Evolutionary conservation across 2,113 vertebrate species (phyloP).

Genomic region (Salvator merianae): DNA sequence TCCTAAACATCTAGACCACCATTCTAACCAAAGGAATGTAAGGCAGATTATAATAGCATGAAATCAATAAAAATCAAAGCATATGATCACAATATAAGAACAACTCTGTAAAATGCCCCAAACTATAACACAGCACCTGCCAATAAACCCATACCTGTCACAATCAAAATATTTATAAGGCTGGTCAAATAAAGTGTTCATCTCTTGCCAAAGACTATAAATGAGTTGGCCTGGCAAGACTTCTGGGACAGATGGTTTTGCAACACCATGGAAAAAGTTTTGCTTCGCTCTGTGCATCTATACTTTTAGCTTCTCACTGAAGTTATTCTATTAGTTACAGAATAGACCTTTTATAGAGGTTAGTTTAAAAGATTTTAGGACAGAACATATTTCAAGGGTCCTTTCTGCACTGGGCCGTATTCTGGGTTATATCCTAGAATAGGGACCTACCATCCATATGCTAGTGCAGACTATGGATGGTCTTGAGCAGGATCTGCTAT

Average conservation of each 20-base stretch:
- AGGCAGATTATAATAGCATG: background rate
- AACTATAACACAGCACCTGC: background rate
- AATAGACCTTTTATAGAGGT: background rate
- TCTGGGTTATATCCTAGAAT: no score
- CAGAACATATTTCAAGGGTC: background rate
- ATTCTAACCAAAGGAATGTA: background rate
- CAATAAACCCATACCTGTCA: background rate
- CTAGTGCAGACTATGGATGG: no score
- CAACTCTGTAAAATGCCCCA: background rate
- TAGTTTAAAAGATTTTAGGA: background rate
- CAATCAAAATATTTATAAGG: background rate
- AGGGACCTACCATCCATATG: no score
- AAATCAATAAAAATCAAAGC: background rate
- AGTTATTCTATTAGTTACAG: no score
- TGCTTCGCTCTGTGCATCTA: background rate
- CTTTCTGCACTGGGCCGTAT: no score
- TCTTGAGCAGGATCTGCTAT: no score
- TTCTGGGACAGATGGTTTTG: background rate
- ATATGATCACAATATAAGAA: slow-evolving; percentile 4
- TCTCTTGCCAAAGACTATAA: background rate
- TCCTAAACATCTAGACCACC: background rate
- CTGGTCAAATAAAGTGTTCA: background rate
- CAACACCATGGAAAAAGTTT: background rate
- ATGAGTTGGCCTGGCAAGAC: background rate
- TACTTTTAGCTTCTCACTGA: background rate